Evolutionary conservation across 2,113 vertebrate genomes (phyloP), one percentile per base, ranked within the genome.

Genomic region (Xenopus borealis): DNA sequence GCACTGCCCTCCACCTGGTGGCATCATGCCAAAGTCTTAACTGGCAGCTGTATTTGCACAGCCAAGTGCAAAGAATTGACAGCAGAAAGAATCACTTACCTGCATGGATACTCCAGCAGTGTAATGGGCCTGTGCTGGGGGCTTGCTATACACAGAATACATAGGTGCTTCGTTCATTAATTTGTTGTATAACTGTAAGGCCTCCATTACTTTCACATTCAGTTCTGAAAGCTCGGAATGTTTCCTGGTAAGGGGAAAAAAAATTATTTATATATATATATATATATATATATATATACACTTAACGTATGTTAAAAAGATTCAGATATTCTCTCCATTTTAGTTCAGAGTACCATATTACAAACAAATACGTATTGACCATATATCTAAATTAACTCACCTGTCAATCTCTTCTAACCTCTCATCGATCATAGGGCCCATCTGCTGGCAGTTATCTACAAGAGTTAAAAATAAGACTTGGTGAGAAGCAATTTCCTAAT

Each of bases 351-450:
- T 27, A 27, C 23, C 23, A 27, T 27, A 27, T 27, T 27, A 27
- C 23, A 1, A 46, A 10, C 2, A 10, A 10, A 3, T 6, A 3
- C 17, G 3, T 14, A 16, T 8, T 55, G 13, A 55, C 13, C 14
- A 16, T 16, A 55, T 55, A 14, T 55, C 10, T 62, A 19, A 7
- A 3, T 12, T 12, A 30, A 52, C 81, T 87, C 83, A 98, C 97
- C 95, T 95, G 86, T 99, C 97, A 82, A 99, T 96, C 81, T 98
- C 96, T 79, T 99, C 89, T 9, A 99, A 91, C 73, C 94, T 94
- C 81, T 98, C 96, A 82, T 99, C 97, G 85, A 99, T 99, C 91
- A 99, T 88, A 3, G 97, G 97, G 52, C 97, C 94, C 97, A 99
- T 99, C 83, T 97, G 96, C 70, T 95, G 94, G 81, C 97, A 99